Percentiles rank a stretch among this genome's conserved stretches.
Evolutionary conservation across 2,113 vertebrate species (phyloP).

Genomic region (Ploceus nigricollis): DNA sequence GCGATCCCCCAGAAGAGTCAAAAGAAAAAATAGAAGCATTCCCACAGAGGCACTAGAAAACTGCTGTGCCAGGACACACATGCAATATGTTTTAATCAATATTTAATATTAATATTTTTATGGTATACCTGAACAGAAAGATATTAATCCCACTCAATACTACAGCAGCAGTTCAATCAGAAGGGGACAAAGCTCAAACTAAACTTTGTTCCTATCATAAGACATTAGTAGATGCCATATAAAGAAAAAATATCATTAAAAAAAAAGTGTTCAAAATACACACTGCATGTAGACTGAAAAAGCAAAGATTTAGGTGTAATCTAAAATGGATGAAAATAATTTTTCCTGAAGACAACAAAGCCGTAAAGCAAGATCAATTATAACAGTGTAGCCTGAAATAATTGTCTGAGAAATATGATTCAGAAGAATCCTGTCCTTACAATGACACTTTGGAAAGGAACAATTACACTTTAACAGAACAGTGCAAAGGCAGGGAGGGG

Average conservation of each 20-base stretch:
- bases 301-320: not conserved
- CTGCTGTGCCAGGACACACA: not conserved
- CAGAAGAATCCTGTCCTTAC: not conserved
- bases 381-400: not conserved
- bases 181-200: not conserved
- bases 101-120: not conserved
- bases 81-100: not conserved
- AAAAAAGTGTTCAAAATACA: not conserved
- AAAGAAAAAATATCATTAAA: not conserved
- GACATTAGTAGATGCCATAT: not conserved
- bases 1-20: not conserved
- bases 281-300: not conserved
- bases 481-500: not conserved
- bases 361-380: not conserved
- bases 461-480: fast-evolving
- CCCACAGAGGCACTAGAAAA: not conserved
- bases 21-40: not conserved
- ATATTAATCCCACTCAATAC: not conserved
- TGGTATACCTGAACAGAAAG: not conserved
- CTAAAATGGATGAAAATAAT: not conserved
- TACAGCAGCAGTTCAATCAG: not conserved
- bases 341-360: not conserved
- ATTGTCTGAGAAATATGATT: not conserved
- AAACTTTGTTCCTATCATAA: not conserved
- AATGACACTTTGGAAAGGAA: not conserved